These are phyloP conservation scores for Medauroidea extradentata DNA, from an alignment of 1,140 invertebrate species.

Conservation along the genomic window DNA sequence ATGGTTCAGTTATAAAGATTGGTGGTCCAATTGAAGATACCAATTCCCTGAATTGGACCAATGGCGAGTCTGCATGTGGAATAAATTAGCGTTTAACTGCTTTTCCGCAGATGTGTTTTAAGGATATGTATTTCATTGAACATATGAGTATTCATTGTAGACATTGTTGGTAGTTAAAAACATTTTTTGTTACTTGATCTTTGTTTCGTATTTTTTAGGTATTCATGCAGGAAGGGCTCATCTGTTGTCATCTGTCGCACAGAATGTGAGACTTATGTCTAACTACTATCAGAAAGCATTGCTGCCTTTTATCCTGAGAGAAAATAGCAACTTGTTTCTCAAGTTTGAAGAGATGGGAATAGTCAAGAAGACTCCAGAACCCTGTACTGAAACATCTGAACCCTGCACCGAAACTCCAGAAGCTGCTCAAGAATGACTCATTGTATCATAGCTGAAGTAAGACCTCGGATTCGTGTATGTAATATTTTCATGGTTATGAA, in stretches of 20 bases:
- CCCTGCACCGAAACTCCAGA: background rate
- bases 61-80: too few relatives aligned
- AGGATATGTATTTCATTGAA: too few relatives aligned
- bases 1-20: too few relatives aligned
- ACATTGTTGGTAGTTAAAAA: too few relatives aligned
- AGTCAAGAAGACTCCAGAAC: slow-evolving; percentile 12
- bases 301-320: slow-evolving; percentile 64
- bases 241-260: slow-evolving; percentile 82
- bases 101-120: too few relatives aligned
- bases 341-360: slow-evolving; percentile 32
- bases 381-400: background rate
- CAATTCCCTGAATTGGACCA: too few relatives aligned
- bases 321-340: slow-evolving; percentile 55
- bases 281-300: slow-evolving; percentile 83
- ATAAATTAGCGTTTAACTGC: too few relatives aligned
- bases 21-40: too few relatives aligned
- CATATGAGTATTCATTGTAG: too few relatives aligned
- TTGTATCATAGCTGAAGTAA: slow-evolving; percentile 7
- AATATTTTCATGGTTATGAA: slow-evolving; percentile 9
- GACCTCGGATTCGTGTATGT: slow-evolving; percentile 13
- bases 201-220: too few relatives aligned
- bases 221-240: slow-evolving; percentile 79
- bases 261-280: slow-evolving; percentile 75
- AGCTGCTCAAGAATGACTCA: background rate
- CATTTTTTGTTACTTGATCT: too few relatives aligned